Conservation (phyloP, 2,113 vertebrate species). For the Damaliscus lunatus region DNA sequence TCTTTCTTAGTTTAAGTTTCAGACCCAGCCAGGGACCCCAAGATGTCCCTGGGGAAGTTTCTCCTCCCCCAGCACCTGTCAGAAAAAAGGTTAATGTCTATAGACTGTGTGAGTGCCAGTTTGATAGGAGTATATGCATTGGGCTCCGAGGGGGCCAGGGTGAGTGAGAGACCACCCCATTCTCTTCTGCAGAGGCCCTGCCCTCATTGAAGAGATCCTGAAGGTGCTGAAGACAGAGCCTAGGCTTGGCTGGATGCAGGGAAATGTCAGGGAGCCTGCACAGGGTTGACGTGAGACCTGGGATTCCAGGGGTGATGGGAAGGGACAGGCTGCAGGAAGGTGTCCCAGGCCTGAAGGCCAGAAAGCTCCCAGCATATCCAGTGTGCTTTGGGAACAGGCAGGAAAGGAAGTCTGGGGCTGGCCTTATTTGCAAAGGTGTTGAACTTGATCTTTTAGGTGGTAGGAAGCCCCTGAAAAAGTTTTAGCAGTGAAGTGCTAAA, state of each 20-base stretch:
- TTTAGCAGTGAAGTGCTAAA: background rate
- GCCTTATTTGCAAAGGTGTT: background rate
- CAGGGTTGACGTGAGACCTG: background rate
- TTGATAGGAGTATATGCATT: background rate
- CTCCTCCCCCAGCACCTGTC: background rate
- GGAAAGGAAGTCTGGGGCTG: background rate
- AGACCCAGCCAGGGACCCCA: background rate
- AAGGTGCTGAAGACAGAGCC: background rate
- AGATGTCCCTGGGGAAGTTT: background rate
- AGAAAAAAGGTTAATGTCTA: background rate
- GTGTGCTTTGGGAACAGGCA: background rate
- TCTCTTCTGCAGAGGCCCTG: background rate
- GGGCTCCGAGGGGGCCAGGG: background rate
- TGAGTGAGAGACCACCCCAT: background rate
- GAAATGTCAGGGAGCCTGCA: background rate
- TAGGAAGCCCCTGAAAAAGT: background rate
- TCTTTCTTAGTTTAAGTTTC: background rate
- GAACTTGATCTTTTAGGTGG: background rate
- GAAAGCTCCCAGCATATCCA: background rate
- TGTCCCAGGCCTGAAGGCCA: background rate
- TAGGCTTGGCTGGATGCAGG: background rate
- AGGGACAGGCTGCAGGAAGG: background rate
- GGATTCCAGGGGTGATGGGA: background rate
- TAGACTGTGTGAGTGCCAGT: background rate
- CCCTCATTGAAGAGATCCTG: background rate